Percentiles rank a stretch among this genome's conserved stretches.
Conservation (phyloP, 2,113 vertebrate genomes). For the rabbit (Oryctolagus cuniculus) region mOryCun1.1 NC_091434.1:76184001-76184500, state of each 20-base stretch:
- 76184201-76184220: no score
- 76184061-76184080: neutral
- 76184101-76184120: neutral
- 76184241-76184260: neutral
- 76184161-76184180: no score
- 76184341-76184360: neutral
- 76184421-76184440: neutral
- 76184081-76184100: neutral
- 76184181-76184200: no score
- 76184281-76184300: neutral
- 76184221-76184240: no score
- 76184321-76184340: neutral
- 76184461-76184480: neutral
- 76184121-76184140: no score
- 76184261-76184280: neutral
- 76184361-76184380: neutral
- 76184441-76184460: neutral
- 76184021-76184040: neutral
- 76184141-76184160: no score
- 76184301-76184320: neutral
- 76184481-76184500: neutral
- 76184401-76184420: neutral
- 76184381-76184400: neutral
- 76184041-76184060: neutral
- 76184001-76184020: neutral